Base-by-base conservation (phyloP, 2,888 invertebrate genomes). In the Neoitamus cyanurus region DNA sequence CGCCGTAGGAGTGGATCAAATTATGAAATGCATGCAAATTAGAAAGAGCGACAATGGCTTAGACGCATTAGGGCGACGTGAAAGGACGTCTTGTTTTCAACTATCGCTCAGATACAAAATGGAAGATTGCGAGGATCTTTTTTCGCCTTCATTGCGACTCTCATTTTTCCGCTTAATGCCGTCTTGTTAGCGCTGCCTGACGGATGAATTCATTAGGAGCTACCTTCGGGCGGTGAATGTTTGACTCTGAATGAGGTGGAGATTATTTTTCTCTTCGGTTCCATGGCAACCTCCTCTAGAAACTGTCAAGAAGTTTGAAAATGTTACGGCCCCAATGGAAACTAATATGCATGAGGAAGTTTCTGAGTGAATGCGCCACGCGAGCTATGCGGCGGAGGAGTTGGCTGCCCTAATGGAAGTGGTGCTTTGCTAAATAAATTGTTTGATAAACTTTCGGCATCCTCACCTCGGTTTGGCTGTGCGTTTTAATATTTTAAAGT, bases 11-110 rank as follows among this genome's bases (percentile, higher is more conserved):
- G 28, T 77, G 77, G 77, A 77, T 77, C 42, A 77, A 77, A 77
- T 77, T 77, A 77, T 77, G 77, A 77, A 77, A 77, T 77, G 77
- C 77, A 77, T 46, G 77, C 77, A 77, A 77, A 77, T 77, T 77
- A 77, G 77, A 77, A 77, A 77, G 36, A 77, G 46, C 42, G 46
- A 77, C 77, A 77, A 77, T 77, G 46, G 46, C 77, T 42, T 77
- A 77, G 77, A 77, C 77, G 77, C 77, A 77, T 77, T 77, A 77
- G 77, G 46, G 46, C 77, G 46, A 42, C 20, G 30, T 77, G 77
- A 42, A 77, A 77, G 77, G 77, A 77, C 77, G 77, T 20, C 77
- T 77, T 77, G 77, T 77, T 77, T 77, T 77, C 77, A 77, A 77
- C 77, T 77, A 77, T 42, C 42, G 42, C 77, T 46, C 37, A 42